phyloP scores from a whole-genome alignment of 2,888 invertebrate species.

The Sinhomidia bicolor region DNA sequence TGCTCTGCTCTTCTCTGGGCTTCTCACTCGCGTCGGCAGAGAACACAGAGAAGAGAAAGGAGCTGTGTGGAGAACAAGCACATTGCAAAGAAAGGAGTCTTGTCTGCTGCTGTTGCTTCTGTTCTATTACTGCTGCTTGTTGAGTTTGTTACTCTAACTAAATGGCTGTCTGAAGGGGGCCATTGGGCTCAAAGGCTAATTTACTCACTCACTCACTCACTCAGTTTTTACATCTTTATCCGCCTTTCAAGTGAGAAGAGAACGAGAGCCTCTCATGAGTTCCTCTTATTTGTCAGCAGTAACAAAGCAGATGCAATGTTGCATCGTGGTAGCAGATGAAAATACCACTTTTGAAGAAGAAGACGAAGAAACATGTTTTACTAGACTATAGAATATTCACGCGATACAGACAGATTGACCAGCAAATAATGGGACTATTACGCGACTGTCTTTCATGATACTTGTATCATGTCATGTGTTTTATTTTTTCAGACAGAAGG shows the following conservation, averaged over 20 bases:
- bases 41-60: constrained; percentile 1
- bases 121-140: background rate
- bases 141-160: constrained; percentile 63
- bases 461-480: background rate
- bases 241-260: constrained; percentile 48
- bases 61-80: background rate
- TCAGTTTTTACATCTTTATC: constrained; percentile 63
- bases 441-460: background rate
- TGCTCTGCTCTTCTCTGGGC: background rate
- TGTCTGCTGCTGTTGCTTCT: background rate
- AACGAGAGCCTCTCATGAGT: constrained; percentile 62
- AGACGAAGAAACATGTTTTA: no score
- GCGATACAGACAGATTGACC: background rate
- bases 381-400: background rate
- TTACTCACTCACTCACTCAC: constrained; percentile 59
- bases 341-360: no score
- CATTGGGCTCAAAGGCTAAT: constrained; percentile 69
- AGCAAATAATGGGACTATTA: background rate
- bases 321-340: background rate
- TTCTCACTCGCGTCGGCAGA: constrained; percentile 8
- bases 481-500: background rate
- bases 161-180: constrained; percentile 68
- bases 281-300: constrained; percentile 62
- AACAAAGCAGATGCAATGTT: background rate
- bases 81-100: background rate